These are phyloP conservation scores for Microctenopoma stevenorrisi DNA, from an alignment of 2,797 vertebrate genomes.

Conservation along the genomic window DNA sequence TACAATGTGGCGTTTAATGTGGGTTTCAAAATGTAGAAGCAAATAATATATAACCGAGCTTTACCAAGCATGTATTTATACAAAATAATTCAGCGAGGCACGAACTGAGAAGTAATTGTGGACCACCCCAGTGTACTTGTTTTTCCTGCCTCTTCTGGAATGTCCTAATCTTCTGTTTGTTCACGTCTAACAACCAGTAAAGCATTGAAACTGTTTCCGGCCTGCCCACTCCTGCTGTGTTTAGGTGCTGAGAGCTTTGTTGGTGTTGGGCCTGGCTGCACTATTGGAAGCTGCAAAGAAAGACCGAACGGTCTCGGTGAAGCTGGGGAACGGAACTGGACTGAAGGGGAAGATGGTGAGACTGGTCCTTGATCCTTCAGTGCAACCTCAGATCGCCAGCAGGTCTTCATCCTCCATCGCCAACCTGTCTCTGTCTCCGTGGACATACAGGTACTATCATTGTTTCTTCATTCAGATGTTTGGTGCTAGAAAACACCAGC, in stretches of 20 bases:
- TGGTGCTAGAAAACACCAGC: not conserved
- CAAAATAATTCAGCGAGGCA: not conserved
- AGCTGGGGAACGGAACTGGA: not conserved
- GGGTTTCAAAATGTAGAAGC: not conserved
- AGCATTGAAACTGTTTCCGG: not conserved
- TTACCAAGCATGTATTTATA: not conserved
- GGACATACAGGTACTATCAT: slow-evolving; percentile 74
- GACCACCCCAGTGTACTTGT: not conserved
- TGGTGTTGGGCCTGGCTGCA: slow-evolving; percentile 57
- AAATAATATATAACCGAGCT: not conserved
- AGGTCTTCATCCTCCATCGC: not conserved
- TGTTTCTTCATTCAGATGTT: not conserved
- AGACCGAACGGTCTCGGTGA: accelerated
- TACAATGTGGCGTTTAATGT: not conserved
- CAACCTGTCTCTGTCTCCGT: slow-evolving; percentile 78
- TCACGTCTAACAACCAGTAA: not conserved
- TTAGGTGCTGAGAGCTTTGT: slow-evolving; percentile 54
- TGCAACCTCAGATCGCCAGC: not conserved
- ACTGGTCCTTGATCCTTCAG: slow-evolving; percentile 28
- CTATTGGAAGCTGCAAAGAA: slow-evolving; percentile 11
- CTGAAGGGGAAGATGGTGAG: slow-evolving; percentile 10
- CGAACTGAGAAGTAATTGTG: not conserved
- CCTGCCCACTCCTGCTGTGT: not conserved
- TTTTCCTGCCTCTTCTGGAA: not conserved
- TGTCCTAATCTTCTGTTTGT: not conserved